Evolutionary conservation across 2,888 invertebrate genomes (phyloP), one percentile per base, ranked within the genome.

Genomic region (Pterostichus madidus): DNA sequence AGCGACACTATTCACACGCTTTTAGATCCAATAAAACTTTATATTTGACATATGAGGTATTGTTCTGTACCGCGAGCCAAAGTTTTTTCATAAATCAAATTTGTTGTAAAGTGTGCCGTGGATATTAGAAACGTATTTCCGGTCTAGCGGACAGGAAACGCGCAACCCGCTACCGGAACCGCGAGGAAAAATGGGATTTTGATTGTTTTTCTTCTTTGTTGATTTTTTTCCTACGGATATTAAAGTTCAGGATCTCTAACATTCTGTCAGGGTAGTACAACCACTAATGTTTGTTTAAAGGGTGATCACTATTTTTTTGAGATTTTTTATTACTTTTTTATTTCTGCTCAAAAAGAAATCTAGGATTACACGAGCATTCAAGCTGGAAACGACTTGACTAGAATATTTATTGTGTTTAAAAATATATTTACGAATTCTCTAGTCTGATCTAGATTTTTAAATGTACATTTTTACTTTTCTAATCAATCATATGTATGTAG

Each of bases 101-200:
- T 80, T 80, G 73, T 73, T 80, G 80, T 80, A 73, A 80, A 73
- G 73, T 73, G 80, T 80, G 80, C 73, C 80, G 80, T 46, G 52
- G 80, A 80, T 80, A 80, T 80, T 80, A 80, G 80, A 80, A 80
- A 80, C 80, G 80, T 80, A 80, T 80, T 80, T 80, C 80, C 80
- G 80, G 80, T 44, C 80, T 39, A 73, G 56, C 73, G 80, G 24
- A 53, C 35, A 35, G 68, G 80, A 80, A 64, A 52, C 46, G 49
- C 24, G 64, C 53, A 53, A 11, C 32, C 52, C 52, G 53, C 53
- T 53, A 32, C 52, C 39, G 32, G 80, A 52, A 71, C 52, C 68
- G 56, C 44, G 80, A 56, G 53, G 80, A 73, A 80, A 80, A 73
- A 80, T 80, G 80, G 71, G 73, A 80, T 80, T 80, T 80, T 80